Evolutionary conservation across 2,797 vertebrate species (phyloP).

Genomic region (Betta splendens): DNA sequence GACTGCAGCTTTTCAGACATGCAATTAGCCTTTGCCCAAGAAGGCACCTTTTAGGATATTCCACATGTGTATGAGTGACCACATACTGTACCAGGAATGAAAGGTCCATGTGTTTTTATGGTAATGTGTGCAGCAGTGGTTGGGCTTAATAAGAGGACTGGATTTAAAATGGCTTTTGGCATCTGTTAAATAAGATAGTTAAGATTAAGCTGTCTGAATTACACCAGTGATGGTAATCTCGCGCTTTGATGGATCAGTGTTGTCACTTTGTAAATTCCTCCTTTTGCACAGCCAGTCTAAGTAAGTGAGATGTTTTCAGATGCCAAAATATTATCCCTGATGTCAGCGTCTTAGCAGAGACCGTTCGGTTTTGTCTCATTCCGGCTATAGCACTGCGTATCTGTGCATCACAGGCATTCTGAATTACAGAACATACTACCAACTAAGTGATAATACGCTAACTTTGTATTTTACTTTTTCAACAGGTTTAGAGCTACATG

Average conservation of each 20-base stretch:
- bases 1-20: conserved; percentile 56
- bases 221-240: conserved; percentile 15
- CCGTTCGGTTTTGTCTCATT: conserved; percentile 1
- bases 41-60: conserved; percentile 56
- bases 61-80: conserved; percentile 57
- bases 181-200: conserved; percentile 56
- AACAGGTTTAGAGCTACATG: neutral
- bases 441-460: neutral
- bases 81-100: conserved; percentile 38
- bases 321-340: conserved; percentile 16
- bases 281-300: conserved; percentile 3
- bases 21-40: conserved; percentile 72
- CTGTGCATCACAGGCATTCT: neutral
- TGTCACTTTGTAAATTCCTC: conserved; percentile 38
- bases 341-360: neutral
- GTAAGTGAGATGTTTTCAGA: conserved; percentile 12
- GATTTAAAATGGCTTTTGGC: conserved; percentile 65
- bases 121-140: conserved; percentile 35
- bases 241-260: conserved; percentile 17
- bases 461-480: neutral
- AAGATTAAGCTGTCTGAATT: conserved; percentile 53
- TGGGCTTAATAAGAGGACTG: conserved; percentile 40
- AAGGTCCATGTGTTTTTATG: conserved; percentile 63
- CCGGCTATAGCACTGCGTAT: too few relatives aligned
- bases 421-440: neutral